phyloP scores from a whole-genome alignment of 30 jellyfish, hydroid and myxozoan species.

The Chironex yamaguchii region DNA sequence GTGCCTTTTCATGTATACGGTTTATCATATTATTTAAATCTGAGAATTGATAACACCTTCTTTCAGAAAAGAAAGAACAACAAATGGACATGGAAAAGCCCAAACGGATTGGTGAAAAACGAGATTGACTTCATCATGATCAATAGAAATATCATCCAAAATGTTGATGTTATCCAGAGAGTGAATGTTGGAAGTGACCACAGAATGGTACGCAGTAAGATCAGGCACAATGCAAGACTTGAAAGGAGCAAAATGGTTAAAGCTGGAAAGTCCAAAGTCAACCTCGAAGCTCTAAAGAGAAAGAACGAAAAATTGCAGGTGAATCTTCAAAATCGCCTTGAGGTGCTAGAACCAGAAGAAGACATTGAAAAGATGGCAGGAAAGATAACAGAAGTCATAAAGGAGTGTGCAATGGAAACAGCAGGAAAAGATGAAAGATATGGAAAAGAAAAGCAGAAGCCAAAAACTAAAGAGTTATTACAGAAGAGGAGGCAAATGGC shows the following conservation, averaged over 20 bases:
- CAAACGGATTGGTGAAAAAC: slow-evolving; percentile 18
- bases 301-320: slow-evolving; percentile 33
- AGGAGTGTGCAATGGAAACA: slow-evolving; percentile 42
- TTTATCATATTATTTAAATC: slow-evolving; percentile 5
- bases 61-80: slow-evolving; percentile 18
- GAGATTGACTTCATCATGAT: slow-evolving; percentile 40
- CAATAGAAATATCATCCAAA: not conserved
- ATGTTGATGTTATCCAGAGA: slow-evolving; percentile 25
- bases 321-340: slow-evolving; percentile 44
- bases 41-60: slow-evolving; percentile 37
- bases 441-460: slow-evolving; percentile 43
- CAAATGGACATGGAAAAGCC: slow-evolving; percentile 32
- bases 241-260: slow-evolving; percentile 41
- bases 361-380: slow-evolving; percentile 21
- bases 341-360: not conserved
- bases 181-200: slow-evolving; percentile 55
- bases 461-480: slow-evolving; percentile 49
- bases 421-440: slow-evolving; percentile 43
- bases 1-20: slow-evolving; percentile 50
- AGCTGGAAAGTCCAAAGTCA: not conserved
- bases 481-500: slow-evolving; percentile 28
- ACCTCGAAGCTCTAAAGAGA: slow-evolving; percentile 13
- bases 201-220: slow-evolving; percentile 32
- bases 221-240: slow-evolving; percentile 11
- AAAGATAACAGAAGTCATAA: slow-evolving; percentile 16